Conservation (phyloP, 2,113 vertebrate genomes). For the Cisticola juncidis region DNA sequence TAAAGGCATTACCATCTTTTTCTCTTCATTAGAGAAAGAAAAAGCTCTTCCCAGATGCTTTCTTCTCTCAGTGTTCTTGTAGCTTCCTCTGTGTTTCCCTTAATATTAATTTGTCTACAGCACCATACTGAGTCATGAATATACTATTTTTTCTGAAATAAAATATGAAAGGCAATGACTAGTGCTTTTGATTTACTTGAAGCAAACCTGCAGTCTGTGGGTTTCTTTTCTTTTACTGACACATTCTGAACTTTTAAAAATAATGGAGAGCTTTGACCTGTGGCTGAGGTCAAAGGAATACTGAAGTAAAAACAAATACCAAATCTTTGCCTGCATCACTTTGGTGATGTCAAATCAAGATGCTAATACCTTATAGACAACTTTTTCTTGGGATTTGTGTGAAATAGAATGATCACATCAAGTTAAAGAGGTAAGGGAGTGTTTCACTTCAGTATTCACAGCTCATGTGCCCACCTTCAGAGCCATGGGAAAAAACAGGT, state of each 20-base stretch:
- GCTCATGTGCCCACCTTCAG: background rate
- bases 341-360: background rate
- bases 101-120: slow-evolving; percentile 32
- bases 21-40: slow-evolving; percentile 27
- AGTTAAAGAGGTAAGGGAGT: background rate
- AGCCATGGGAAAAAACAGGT: background rate
- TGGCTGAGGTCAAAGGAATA: background rate
- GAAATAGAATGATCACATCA: background rate
- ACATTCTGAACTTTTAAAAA: background rate
- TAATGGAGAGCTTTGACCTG: slow-evolving; percentile 17
- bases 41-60: background rate
- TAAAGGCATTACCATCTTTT: slow-evolving; percentile 30
- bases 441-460: background rate
- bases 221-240: background rate
- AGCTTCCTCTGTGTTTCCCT: background rate
- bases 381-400: background rate
- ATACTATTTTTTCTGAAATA: slow-evolving; percentile 9
- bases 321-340: background rate
- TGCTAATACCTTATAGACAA: background rate
- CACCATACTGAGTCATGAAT: background rate
- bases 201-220: background rate
- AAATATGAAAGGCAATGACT: slow-evolving; percentile 21
- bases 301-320: background rate
- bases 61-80: background rate
- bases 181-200: slow-evolving; percentile 18